phyloP scores from a whole-genome alignment of 2,888 invertebrate genomes.

The Xestia rhomboidea region DNA sequence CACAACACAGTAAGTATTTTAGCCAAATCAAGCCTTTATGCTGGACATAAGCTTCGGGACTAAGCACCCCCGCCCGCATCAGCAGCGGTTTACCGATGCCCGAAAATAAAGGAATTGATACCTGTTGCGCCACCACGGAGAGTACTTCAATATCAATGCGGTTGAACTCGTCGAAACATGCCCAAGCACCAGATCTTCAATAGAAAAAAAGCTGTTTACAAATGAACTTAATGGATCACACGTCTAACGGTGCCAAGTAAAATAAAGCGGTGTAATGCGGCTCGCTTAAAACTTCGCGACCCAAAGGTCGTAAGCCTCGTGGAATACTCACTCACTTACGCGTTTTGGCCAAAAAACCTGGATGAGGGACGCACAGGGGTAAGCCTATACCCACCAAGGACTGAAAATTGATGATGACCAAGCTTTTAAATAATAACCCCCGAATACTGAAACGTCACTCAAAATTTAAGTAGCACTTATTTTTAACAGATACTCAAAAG shows the following conservation, averaged over 20 bases:
- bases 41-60: neutral
- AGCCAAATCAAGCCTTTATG: too few species aligned
- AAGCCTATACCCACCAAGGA: neutral
- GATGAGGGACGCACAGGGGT: neutral
- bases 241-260: too few species aligned
- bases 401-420: neutral
- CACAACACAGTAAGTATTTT: too few species aligned
- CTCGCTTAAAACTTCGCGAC: too few species aligned
- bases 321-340: too few species aligned
- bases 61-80: too few species aligned
- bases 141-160: slow-evolving; percentile 95
- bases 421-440: neutral
- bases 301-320: too few species aligned
- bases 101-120: slow-evolving; percentile 46
- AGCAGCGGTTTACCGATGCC: neutral
- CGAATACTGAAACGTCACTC: too few species aligned
- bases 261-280: too few species aligned
- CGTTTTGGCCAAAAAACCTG: too few species aligned
- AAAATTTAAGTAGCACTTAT: too few species aligned
- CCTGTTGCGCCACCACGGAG: slow-evolving; percentile 95
- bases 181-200: slow-evolving; percentile 94
- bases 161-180: slow-evolving; percentile 96
- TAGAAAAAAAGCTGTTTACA: neutral
- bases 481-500: too few species aligned
- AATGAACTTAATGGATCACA: neutral